Evolutionary conservation across 2,797 vertebrate species (phyloP).

Genomic region (Falco biarmicus): DNA sequence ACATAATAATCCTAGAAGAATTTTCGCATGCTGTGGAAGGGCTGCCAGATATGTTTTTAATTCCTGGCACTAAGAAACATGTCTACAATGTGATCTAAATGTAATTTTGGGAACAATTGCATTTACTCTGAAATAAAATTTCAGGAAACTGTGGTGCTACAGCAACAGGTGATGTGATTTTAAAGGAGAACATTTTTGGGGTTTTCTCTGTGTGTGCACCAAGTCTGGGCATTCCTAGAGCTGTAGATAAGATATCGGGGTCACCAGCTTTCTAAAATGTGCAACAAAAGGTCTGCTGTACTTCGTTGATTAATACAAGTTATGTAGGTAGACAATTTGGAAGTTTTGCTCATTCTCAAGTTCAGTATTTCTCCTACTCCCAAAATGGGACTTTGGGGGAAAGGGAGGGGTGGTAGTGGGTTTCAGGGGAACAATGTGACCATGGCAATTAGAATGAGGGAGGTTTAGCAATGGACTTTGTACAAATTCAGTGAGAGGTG

Average conservation of each 20-base stretch:
- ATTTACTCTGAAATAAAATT: neutral
- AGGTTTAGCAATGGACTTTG: neutral
- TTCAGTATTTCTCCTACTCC: neutral
- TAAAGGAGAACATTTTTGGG: neutral
- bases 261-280: neutral
- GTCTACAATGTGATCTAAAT: neutral
- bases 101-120: neutral
- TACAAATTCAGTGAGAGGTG: neutral
- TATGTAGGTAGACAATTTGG: neutral
- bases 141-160: neutral
- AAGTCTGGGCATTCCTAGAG: neutral
- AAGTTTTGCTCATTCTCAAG: neutral
- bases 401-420: accelerated
- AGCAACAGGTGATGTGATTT: neutral
- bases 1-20: neutral
- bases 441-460: neutral
- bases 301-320: neutral
- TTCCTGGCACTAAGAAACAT: neutral
- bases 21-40: neutral
- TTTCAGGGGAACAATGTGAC: neutral
- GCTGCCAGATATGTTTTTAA: neutral
- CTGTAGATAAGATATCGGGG: neutral
- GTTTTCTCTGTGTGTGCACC: neutral
- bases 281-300: neutral
- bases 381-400: neutral